Conservation (phyloP, 1,140 invertebrate genomes). For the Drosophila carrolli region DNA sequence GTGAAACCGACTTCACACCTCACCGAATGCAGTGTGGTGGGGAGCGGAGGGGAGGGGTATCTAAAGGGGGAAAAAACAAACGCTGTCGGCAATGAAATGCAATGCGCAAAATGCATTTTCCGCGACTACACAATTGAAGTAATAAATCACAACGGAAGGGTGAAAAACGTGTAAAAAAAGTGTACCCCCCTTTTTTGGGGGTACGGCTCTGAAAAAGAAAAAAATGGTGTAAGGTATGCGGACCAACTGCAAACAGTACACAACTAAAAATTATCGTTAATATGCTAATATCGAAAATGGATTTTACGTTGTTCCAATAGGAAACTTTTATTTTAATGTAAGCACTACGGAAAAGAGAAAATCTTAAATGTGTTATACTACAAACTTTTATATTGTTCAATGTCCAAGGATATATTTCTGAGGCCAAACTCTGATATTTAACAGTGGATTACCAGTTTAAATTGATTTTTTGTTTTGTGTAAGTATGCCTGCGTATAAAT, state of each 20-base stretch:
- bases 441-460: no score
- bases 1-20: conserved; percentile 74
- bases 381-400: no score
- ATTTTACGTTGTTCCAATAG: no score
- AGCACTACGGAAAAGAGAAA: background rate
- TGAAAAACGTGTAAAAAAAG: no score
- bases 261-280: background rate
- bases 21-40: conserved; percentile 21
- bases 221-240: conserved; percentile 42
- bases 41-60: background rate
- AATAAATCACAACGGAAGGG: conserved; percentile 64
- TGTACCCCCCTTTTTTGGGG: conserved; percentile 60
- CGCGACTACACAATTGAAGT: conserved; percentile 81
- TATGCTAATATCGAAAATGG: background rate
- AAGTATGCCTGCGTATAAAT: conserved; percentile 23
- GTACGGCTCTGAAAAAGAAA: conserved; percentile 18
- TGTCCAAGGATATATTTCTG: no score
- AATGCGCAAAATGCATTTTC: conserved; percentile 82
- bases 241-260: conserved; percentile 27
- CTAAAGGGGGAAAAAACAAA: conserved; percentile 55
- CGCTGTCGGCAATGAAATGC: conserved; percentile 76
- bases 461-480: conserved; percentile 4
- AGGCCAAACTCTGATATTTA: no score
- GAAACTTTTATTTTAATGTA: no score
- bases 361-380: background rate